These are phyloP conservation scores for Aphidius colemani DNA, from an alignment of 2,888 invertebrate species.

Conservation along the genomic window DNA sequence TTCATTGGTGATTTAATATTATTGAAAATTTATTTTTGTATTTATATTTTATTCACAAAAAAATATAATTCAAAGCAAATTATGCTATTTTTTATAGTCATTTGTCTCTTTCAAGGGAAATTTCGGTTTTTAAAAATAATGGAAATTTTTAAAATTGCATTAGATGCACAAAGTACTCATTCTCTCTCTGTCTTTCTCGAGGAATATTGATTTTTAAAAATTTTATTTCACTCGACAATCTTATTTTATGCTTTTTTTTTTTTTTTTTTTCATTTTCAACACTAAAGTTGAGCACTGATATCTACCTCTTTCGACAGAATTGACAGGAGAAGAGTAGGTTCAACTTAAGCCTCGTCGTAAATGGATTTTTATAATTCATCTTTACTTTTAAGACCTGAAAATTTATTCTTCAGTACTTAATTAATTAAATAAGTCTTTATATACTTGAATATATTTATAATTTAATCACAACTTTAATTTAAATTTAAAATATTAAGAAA, in stretches of 20 bases:
- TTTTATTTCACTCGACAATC: background rate
- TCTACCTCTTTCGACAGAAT: conserved; percentile 12
- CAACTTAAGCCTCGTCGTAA: conserved; percentile 39
- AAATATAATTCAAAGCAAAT: background rate
- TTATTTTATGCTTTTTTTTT: background rate
- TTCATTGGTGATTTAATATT: no score
- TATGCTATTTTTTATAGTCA: background rate
- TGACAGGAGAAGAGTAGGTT: conserved; percentile 24
- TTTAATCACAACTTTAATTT: no score
- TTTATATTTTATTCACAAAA: background rate
- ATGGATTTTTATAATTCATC: conserved; percentile 39
- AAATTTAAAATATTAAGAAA: no score
- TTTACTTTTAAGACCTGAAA: conserved; percentile 31
- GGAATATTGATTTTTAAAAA: background rate
- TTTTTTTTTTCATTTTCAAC: no score
- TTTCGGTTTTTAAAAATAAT: no score
- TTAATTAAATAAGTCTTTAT: no score
- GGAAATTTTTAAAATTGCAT: no score
- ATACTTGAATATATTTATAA: no score
- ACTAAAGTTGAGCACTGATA: background rate
- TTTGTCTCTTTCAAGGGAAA: no score
- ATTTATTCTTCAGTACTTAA: no score
- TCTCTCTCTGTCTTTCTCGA: conserved; percentile 15
- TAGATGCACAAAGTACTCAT: conserved; percentile 3
- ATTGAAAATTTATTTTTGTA: no score